These are phyloP conservation scores for Epinotia bilunana DNA, from an alignment of 2,888 invertebrate genomes.

Conservation along the genomic window DNA sequence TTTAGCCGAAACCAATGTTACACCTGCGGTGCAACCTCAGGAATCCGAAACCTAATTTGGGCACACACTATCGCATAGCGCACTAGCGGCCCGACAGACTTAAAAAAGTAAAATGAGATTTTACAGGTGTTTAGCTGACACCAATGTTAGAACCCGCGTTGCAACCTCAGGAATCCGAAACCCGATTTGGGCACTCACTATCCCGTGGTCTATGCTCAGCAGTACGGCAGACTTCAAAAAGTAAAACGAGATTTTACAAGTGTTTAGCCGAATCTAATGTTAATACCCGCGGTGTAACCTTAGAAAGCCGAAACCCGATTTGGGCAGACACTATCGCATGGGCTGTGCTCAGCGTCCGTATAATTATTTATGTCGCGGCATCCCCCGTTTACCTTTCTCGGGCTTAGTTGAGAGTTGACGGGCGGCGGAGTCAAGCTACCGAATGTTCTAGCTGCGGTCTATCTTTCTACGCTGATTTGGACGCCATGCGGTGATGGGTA, in stretches of 20 bases:
- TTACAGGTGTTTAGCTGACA: too few relatives aligned
- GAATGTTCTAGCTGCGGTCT: constrained; percentile 22
- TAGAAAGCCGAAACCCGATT: not conserved
- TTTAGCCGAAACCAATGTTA: too few relatives aligned
- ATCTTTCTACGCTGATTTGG: constrained; percentile 17
- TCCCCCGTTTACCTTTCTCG: constrained; percentile 50
- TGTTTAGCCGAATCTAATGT: not conserved
- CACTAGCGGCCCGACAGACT: too few relatives aligned
- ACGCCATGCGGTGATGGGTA: not conserved
- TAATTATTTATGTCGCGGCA: constrained; percentile 68
- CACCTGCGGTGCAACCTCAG: too few relatives aligned
- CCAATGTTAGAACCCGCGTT: too few relatives aligned
- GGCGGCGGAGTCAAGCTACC: constrained; percentile 17
- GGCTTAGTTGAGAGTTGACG: constrained; percentile 43
- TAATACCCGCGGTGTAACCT: not conserved
- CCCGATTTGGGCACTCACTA: too few relatives aligned
- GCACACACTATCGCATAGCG: too few relatives aligned
- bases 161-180: too few relatives aligned
- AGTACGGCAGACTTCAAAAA: too few relatives aligned
- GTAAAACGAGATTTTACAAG: not conserved
- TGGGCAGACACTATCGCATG: not conserved
- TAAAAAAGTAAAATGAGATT: too few relatives aligned
- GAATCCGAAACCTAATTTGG: too few relatives aligned
- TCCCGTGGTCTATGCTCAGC: too few relatives aligned
- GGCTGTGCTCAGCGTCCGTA: constrained; percentile 61